phyloP scores from a whole-genome alignment of 2,113 vertebrate genomes.

The Malaclemys terrapin region DNA sequence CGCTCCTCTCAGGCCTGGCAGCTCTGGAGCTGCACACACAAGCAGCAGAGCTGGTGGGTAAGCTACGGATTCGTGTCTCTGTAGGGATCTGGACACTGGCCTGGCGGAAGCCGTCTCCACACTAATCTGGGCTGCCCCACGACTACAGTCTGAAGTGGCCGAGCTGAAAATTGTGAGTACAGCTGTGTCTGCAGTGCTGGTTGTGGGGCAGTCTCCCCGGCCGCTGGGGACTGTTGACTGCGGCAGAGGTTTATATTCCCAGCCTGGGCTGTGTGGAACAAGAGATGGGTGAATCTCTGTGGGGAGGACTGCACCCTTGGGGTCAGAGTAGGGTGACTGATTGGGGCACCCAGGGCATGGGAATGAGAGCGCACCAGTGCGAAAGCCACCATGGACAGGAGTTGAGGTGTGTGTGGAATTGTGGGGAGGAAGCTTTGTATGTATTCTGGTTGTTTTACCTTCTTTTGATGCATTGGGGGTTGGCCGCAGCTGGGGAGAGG shows the following conservation, averaged over 20 bases:
- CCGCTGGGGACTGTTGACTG: background rate
- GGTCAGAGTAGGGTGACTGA: background rate
- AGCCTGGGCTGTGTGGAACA: background rate
- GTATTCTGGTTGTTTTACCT: background rate
- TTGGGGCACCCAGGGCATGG: background rate
- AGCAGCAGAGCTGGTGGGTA: background rate
- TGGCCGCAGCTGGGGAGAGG: background rate
- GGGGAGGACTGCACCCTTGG: background rate
- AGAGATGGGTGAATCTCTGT: background rate
- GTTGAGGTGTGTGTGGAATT: background rate
- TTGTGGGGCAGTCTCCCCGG: accelerated
- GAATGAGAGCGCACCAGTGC: accelerated
- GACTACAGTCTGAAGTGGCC: conserved; percentile 92
- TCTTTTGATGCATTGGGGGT: background rate
- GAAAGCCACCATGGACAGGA: background rate
- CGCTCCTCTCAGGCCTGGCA: background rate
- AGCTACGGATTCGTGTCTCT: background rate
- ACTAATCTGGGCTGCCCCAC: conserved; percentile 96
- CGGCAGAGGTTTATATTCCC: background rate
- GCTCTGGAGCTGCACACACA: background rate
- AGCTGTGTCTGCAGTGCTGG: background rate
- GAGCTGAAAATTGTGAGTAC: conserved; percentile 94
- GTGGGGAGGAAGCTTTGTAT: background rate
- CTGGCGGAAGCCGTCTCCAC: conserved; percentile 96
- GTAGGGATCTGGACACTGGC: conserved; percentile 94